phyloP scores from a whole-genome alignment of 1,140 invertebrate genomes.

The Plutomurus gul region DNA sequence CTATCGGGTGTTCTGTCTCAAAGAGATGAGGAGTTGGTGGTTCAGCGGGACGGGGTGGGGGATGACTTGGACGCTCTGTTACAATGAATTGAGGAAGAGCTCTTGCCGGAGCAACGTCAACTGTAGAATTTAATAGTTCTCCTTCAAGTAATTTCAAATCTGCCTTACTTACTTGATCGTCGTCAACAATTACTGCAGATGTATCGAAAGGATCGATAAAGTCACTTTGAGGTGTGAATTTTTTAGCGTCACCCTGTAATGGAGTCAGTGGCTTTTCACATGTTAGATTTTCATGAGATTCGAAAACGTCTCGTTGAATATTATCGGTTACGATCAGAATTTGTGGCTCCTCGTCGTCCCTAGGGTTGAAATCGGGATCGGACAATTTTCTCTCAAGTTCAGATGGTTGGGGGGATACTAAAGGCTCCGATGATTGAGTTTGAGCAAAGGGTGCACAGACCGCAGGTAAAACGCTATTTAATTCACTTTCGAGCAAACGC shows the following conservation, averaged over 20 bases:
- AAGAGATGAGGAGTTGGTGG: constrained; percentile 34
- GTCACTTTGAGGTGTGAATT: constrained; percentile 64
- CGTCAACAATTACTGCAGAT: constrained; percentile 32
- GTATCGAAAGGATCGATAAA: constrained; percentile 53
- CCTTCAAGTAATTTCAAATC: constrained; percentile 50
- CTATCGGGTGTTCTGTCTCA: neutral
- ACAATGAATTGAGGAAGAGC: constrained; percentile 1
- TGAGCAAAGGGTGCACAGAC: neutral
- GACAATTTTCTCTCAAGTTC: neutral
- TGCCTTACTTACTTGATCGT: constrained; percentile 35
- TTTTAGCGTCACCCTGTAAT: constrained; percentile 47
- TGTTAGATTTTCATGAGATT: neutral
- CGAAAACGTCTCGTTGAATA: neutral
- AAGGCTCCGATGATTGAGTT: neutral
- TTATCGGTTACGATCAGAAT: neutral
- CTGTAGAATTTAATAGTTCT: constrained; percentile 55
- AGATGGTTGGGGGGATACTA: neutral
- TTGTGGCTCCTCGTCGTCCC: neutral
- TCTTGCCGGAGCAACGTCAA: constrained; percentile 33
- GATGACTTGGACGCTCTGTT: neutral
- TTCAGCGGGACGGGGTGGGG: neutral
- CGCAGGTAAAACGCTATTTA: constrained; percentile 54
- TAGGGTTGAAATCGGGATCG: constrained; percentile 48
- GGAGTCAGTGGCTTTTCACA: constrained; percentile 4
- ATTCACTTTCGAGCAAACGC: constrained; percentile 72